A percentile compares a stretch with the other conserved stretches of the same genome.
These are phyloP conservation scores for Philereme transversata DNA, from an alignment of 2,888 invertebrate genomes.

Conservation along the genomic window DNA sequence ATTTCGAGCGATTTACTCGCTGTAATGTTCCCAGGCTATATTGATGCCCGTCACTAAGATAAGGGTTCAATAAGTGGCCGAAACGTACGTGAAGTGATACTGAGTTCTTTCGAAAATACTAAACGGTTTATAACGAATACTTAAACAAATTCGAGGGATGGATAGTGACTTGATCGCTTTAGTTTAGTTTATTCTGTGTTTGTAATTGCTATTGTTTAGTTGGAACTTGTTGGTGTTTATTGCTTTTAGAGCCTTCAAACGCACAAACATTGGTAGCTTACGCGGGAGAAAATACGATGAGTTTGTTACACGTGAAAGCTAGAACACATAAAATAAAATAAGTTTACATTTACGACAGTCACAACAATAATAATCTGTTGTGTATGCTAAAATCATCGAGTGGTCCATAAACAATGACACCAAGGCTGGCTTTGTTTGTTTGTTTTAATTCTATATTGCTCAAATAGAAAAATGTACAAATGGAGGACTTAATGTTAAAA, in stretches of 20 bases:
- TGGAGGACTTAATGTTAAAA: no score
- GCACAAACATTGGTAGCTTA: no score
- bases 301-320: no score
- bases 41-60: conserved; percentile 39
- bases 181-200: conserved; percentile 17
- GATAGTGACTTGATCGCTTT: conserved; percentile 29
- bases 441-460: no score
- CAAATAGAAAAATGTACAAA: no score
- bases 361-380: no score
- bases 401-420: no score
- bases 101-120: conserved; percentile 46
- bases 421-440: no score
- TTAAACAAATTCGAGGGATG: conserved; percentile 40
- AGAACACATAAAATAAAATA: no score
- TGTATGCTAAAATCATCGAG: no score
- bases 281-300: no score
- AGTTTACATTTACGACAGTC: no score
- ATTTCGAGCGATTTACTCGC: conserved; percentile 29
- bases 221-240: not conserved
- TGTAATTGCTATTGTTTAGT: conserved; percentile 1
- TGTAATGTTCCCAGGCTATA: conserved; percentile 31
- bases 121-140: conserved; percentile 36
- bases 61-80: conserved; percentile 42
- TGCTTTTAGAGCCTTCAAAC: not conserved
- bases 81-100: conserved; percentile 44